Percentiles rank a stretch among this genome's conserved stretches.
phyloP scores from a whole-genome alignment of 2,888 invertebrate genomes.

The Fragum whitleyi region DNA sequence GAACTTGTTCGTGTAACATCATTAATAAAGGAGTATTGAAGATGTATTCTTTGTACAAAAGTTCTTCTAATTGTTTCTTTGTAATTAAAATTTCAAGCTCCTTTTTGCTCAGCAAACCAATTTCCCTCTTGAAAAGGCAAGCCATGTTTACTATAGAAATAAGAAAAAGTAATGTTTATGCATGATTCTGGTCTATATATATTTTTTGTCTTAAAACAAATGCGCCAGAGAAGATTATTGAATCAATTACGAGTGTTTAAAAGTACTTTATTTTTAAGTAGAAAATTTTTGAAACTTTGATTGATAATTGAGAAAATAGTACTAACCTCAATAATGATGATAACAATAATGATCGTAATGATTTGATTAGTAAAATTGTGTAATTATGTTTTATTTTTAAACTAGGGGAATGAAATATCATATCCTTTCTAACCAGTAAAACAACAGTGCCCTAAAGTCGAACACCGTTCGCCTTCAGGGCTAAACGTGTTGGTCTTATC shows the following conservation, averaged over 20 bases:
- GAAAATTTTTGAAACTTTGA: background rate
- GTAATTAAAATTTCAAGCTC: background rate
- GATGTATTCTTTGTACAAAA: background rate
- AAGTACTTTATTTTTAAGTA: no score
- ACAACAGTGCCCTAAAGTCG: background rate
- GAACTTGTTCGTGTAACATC: background rate
- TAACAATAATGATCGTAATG: no score
- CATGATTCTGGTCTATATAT: background rate
- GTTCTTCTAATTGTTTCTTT: background rate
- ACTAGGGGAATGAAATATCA: background rate
- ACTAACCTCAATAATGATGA: background rate
- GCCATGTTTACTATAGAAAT: background rate
- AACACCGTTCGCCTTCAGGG: conserved; percentile 14
- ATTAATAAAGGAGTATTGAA: background rate
- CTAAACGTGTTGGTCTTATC: background rate
- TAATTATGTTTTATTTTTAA: background rate
- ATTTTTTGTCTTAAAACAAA: background rate
- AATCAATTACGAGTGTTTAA: no score
- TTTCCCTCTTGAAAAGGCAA: background rate
- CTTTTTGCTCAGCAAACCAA: background rate
- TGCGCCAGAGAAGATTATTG: background rate
- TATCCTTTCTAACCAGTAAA: background rate
- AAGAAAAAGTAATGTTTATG: background rate
- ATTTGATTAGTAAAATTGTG: no score
- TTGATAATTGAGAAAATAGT: background rate